Conservation (phyloP, 2,113 vertebrate genomes). For the Morone chrysops region DNA sequence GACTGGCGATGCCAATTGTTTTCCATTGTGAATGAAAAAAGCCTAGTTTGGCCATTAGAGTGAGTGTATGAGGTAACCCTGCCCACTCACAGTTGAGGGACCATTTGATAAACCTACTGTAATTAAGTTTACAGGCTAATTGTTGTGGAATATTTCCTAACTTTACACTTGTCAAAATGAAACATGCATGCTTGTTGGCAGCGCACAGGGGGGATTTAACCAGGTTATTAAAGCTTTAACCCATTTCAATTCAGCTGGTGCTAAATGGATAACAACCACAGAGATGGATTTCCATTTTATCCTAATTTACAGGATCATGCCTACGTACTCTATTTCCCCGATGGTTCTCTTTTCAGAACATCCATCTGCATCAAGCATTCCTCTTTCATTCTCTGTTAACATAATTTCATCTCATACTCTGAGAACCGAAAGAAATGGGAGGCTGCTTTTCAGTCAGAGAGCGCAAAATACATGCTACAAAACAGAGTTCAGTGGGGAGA, state of each 20-base stretch:
- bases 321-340: conserved; percentile 40
- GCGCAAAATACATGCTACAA: conserved; percentile 37
- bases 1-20: conserved; percentile 1
- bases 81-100: background rate
- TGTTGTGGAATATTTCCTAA: conserved; percentile 68
- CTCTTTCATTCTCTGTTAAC: conserved; percentile 62
- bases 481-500: conserved; percentile 37
- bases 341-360: conserved; percentile 60
- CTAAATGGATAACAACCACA: conserved; percentile 75
- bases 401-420: conserved; percentile 60
- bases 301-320: conserved; percentile 66
- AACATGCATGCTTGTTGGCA: conserved; percentile 58
- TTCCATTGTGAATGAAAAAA: background rate
- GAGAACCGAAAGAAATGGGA: conserved; percentile 16
- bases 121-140: conserved; percentile 58
- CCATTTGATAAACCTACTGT: conserved; percentile 11
- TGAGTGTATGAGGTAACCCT: background rate
- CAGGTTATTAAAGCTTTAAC: conserved; percentile 69
- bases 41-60: background rate
- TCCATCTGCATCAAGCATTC: conserved; percentile 53
- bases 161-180: conserved; percentile 70
- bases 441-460: conserved; percentile 37
- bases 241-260: conserved; percentile 54
- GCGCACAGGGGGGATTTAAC: conserved; percentile 51
- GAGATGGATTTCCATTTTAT: conserved; percentile 73